Percentiles rank a stretch among this genome's conserved stretches.
These are phyloP conservation scores for Gymnocheta viridis DNA, from an alignment of 2,888 invertebrate species.

Conservation along the genomic window DNA sequence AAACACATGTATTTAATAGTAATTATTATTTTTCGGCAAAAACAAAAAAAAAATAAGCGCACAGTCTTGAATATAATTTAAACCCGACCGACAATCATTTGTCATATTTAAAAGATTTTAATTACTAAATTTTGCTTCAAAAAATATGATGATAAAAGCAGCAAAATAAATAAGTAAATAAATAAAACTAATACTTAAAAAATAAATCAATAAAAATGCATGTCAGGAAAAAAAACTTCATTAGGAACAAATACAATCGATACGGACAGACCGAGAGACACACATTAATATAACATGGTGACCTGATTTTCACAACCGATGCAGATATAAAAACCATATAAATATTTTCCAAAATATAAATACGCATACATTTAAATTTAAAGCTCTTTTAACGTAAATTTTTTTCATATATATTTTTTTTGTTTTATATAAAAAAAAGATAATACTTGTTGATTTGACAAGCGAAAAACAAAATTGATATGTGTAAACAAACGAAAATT, in stretches of 20 bases:
- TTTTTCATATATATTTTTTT: background rate
- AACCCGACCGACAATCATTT: constrained; percentile 62
- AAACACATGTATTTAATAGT: constrained; percentile 8
- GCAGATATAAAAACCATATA: constrained; percentile 35
- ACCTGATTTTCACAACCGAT: constrained; percentile 61
- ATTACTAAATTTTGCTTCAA: constrained; percentile 5
- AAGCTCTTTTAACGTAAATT: constrained; percentile 19
- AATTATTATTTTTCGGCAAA: constrained; percentile 26
- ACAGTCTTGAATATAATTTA: constrained; percentile 21
- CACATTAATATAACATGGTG: constrained; percentile 46
- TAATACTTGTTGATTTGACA: constrained; percentile 32
- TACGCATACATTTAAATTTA: background rate
- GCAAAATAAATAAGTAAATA: background rate
- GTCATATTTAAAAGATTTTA: constrained; percentile 35
- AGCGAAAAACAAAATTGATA: constrained; percentile 12
- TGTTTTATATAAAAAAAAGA: background rate
- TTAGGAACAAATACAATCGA: background rate
- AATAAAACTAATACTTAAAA: constrained; percentile 11
- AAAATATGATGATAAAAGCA: background rate
- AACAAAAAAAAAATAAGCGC: background rate
- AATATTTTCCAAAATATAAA: constrained; percentile 30
- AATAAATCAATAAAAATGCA: background rate
- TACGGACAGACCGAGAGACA: constrained; percentile 1
- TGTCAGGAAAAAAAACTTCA: background rate
- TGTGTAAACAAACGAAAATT: background rate